phyloP scores from a whole-genome alignment of 2,888 invertebrate species.

The Catocala fraxini region DNA sequence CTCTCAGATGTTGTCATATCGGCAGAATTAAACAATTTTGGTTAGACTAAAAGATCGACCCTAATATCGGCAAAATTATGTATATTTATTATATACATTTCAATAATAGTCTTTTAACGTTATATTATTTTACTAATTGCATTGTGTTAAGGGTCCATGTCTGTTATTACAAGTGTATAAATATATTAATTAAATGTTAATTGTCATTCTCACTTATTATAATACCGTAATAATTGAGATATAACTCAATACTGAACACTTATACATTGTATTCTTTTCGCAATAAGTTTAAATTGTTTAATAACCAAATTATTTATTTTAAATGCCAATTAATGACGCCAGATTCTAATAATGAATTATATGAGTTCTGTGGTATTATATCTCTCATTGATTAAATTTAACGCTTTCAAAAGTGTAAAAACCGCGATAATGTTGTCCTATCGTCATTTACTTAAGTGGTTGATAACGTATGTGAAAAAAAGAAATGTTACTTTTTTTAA shows the following conservation, averaged over 20 bases:
- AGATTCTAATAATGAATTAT: slow-evolving; percentile 48
- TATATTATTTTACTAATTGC: too few relatives aligned
- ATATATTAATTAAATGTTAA: too few relatives aligned
- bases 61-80: too few relatives aligned
- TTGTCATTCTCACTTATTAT: too few relatives aligned
- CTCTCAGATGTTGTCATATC: too few relatives aligned
- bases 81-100: too few relatives aligned
- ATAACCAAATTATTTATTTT: slow-evolving; percentile 43
- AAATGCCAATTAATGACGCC: slow-evolving; percentile 45
- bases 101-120: too few relatives aligned
- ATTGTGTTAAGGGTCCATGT: not conserved
- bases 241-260: slow-evolving; percentile 3
- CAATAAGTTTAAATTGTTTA: slow-evolving; percentile 40
- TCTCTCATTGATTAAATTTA: slow-evolving; percentile 67
- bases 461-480: slow-evolving; percentile 73
- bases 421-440: slow-evolving; percentile 72
- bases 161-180: not conserved
- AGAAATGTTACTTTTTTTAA: slow-evolving; percentile 81
- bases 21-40: too few relatives aligned
- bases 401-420: slow-evolving; percentile 78
- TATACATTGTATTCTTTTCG: slow-evolving; percentile 22
- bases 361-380: slow-evolving; percentile 49
- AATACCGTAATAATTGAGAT: too few relatives aligned
- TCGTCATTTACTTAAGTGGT: slow-evolving; percentile 79
- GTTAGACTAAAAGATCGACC: too few relatives aligned